Evolutionary conservation across 2,888 invertebrate genomes (phyloP), one percentile per base, ranked within the genome.

Genomic region (Lutraria lutraria): DNA sequence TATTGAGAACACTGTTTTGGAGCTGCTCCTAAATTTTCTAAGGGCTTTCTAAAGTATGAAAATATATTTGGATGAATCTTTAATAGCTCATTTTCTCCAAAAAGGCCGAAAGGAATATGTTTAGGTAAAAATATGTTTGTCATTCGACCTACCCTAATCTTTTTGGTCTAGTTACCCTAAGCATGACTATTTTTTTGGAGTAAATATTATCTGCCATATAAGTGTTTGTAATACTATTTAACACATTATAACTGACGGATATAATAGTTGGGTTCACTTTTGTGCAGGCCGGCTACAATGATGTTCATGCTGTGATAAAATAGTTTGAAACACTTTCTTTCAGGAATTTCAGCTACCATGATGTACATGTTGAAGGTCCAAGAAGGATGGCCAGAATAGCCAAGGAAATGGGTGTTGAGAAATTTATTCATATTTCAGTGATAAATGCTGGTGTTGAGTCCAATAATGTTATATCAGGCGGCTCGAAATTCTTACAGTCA

Each of bases 361-460:
- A 99, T 97, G 98, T 99, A 0, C 98, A 99, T 97, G 98, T 98
- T 0, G 97, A 98, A 25, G 99, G 98, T 16, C 98, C 99, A 0
- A 97, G 98, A 72, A 97, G 97, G 21, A 97, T 99, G 95, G 99
- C 99, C 12, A 98, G 98, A 92, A 96, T 98, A 83, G 97, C 98
- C 31, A 97, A 97, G 96, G 98, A 97, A 97, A 98, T 97, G 96
- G 99, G 99, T 16, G 99, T 99, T 0, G 98, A 99, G 91, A 98
- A 98, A 91, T 98, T 99, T 34, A 98, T 99, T 94, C 99, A 99
- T 96, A 96, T 99, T 0, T 99, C 99, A 0, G 98, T 98, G 89
- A 97, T 99, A 90, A 99, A 99, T 97, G 98, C 98, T 31, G 97
- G 97, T 25, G 97, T 98, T 68, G 96, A 98, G 82, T 99, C 99